These are phyloP conservation scores for Takifugu flavidus DNA, from an alignment of 2,113 vertebrate genomes.

Conservation along the genomic window DNA sequence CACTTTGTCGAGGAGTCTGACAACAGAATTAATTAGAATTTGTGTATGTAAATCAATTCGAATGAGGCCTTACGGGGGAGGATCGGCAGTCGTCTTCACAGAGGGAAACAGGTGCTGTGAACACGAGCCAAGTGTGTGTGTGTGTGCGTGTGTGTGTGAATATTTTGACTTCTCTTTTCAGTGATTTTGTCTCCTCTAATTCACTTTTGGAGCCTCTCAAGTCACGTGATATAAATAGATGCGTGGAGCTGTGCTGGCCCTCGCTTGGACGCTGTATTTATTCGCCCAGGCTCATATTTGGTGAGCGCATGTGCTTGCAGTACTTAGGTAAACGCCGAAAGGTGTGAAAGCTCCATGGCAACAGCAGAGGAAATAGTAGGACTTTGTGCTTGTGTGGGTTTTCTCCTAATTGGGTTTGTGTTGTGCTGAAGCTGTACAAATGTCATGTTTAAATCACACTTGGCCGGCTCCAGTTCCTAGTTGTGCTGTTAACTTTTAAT, in stretches of 20 bases:
- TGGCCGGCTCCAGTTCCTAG: conserved; percentile 29
- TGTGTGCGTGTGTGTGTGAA: conserved; percentile 43
- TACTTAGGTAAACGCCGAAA: conserved; percentile 53
- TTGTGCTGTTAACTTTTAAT: conserved; percentile 22
- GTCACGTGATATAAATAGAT: conserved; percentile 50
- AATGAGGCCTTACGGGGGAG: conserved; percentile 56
- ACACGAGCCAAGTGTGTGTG: conserved; percentile 45
- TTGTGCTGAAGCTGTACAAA: conserved; percentile 31
- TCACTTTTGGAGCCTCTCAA: conserved; percentile 45
- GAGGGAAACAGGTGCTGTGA: conserved; percentile 57
- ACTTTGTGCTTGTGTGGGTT: conserved; percentile 26
- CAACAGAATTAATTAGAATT: conserved; percentile 81
- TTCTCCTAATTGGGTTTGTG: conserved; percentile 31
- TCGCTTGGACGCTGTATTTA: conserved; percentile 26
- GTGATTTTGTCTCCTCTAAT: conserved; percentile 47
- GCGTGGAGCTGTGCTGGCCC: conserved; percentile 39
- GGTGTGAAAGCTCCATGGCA: conserved; percentile 59
- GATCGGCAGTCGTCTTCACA: conserved; percentile 55
- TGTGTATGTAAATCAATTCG: conserved; percentile 74
- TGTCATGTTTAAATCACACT: conserved; percentile 37
- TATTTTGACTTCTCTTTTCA: conserved; percentile 59
- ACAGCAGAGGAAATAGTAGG: conserved; percentile 46
- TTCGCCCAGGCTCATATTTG: conserved; percentile 30
- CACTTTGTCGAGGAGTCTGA: conserved; percentile 91
- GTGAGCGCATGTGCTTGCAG: conserved; percentile 28